Evolutionary conservation across 2,113 vertebrate species (phyloP), one percentile per base, ranked within the genome.

Genomic region (Lepus americanus): DNA sequence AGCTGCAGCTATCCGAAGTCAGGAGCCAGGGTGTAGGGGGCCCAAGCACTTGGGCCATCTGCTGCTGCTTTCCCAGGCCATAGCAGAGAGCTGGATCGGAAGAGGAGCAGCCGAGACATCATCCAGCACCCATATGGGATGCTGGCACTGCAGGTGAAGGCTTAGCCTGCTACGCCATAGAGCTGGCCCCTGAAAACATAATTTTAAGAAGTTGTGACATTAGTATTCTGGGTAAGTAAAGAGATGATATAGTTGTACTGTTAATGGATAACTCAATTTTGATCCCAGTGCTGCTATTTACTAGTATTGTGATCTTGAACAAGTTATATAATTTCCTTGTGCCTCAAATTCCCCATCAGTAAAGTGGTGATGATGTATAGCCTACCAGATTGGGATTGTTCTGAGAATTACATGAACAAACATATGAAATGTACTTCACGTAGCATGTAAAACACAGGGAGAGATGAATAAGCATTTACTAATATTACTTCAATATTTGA

Each of bases 381-480:
- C 1, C 3, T 70, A 9, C n/a, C 59, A 77, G 59, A 59, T 89
- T 44, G 0, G 2, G 31, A 91, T 33, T 81, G 9, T 23, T 93
- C 9, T 94, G 64, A 86, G 49, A 77, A 94, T 94, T 69, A 78
- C 92, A 89, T 33, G 27, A 73, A 76, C 44, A 39, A 87, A 55
- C 55, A 82, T 33, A 36, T 51, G 25, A 94, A 92, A 90, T 74
- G 53, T 4, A 67, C 25, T 80, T 83, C 1, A 63, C 59, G 29
- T 78, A 96, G 70, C 49, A 36, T 17, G 19, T 90, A 22, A 83
- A 7, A 61, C 33, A 89, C 9, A 17, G n/a, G 77, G 33, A 81
- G 8, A 67, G 20, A 33, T 96, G 36, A 80, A 9, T 80, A 89
- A 80, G 27, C 55, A 89, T 61, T 86, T 82, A 10, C 2, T 95